These are phyloP conservation scores for Malurus alboscapulatus DNA, from an alignment of 2,113 vertebrate genomes.

Conservation along the genomic window DNA sequence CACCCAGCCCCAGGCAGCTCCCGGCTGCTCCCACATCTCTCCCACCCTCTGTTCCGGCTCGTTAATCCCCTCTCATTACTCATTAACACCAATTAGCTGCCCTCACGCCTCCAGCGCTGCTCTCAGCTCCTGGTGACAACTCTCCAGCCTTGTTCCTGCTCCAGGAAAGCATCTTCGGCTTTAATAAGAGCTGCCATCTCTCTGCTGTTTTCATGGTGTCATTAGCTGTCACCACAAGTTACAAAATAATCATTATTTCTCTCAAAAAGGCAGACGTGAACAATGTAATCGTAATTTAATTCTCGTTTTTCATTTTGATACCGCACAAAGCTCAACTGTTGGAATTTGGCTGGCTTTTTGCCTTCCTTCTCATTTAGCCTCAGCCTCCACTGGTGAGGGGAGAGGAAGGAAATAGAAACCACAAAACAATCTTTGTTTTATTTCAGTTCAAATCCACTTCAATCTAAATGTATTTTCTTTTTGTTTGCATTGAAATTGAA, in stretches of 20 bases:
- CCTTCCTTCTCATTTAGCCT: neutral
- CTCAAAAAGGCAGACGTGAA: neutral
- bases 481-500: slow-evolving; percentile 4
- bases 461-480: neutral
- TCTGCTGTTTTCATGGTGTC: neutral
- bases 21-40: neutral
- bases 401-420: neutral
- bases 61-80: accelerated
- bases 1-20: neutral
- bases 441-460: neutral
- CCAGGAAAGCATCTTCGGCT: neutral
- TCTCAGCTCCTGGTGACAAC: neutral
- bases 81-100: neutral
- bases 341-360: neutral
- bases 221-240: neutral
- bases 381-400: neutral
- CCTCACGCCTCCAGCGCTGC: accelerated
- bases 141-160: neutral
- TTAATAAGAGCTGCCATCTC: neutral
- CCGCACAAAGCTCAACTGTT: neutral
- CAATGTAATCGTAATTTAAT: neutral
- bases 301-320: neutral
- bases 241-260: neutral
- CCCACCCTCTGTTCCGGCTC: neutral
- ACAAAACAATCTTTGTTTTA: neutral